These are phyloP conservation scores for Pristionchus pacificus DNA, from an alignment of 1,140 invertebrate genomes.

Conservation along the genomic window DNA sequence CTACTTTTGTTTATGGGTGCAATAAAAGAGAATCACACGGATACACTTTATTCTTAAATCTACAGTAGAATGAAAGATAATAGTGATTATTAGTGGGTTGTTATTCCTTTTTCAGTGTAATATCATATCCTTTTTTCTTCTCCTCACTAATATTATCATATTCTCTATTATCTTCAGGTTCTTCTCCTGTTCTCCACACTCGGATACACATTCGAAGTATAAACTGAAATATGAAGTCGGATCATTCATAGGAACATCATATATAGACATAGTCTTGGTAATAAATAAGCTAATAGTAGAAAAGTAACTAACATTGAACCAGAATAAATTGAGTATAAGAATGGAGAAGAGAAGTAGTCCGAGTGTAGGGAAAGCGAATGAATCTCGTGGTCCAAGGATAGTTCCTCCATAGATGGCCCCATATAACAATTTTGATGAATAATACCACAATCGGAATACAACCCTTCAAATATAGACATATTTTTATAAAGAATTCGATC, in stretches of 20 bases:
- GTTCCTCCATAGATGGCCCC: slow-evolving; percentile 49
- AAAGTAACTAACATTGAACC: slow-evolving; percentile 58
- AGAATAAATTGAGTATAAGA: slow-evolving; percentile 59
- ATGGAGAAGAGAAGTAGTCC: slow-evolving; percentile 58
- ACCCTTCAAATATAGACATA: slow-evolving; percentile 24
- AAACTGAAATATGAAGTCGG: slow-evolving; percentile 22
- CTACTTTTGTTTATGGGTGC: too few species aligned
- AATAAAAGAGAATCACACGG: too few species aligned
- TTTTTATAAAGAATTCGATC: too few species aligned
- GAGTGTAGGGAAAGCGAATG: slow-evolving; percentile 56
- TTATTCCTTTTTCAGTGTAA: too few species aligned
- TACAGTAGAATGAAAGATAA: too few species aligned
- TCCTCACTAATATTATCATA: too few species aligned
- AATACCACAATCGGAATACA: slow-evolving; percentile 57
- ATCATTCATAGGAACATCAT: background rate
- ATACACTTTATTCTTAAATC: too few species aligned
- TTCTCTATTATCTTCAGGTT: slow-evolving; percentile 43
- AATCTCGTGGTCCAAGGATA: slow-evolving; percentile 32
- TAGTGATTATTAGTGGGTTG: too few species aligned
- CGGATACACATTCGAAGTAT: slow-evolving; percentile 36
- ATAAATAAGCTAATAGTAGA: background rate
- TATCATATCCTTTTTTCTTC: too few species aligned
- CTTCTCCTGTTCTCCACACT: slow-evolving; percentile 37
- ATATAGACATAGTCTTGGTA: background rate
- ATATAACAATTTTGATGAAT: slow-evolving; percentile 59